Conservation (phyloP, 2,113 vertebrate genomes). For the Plecotus auritus region DNA sequence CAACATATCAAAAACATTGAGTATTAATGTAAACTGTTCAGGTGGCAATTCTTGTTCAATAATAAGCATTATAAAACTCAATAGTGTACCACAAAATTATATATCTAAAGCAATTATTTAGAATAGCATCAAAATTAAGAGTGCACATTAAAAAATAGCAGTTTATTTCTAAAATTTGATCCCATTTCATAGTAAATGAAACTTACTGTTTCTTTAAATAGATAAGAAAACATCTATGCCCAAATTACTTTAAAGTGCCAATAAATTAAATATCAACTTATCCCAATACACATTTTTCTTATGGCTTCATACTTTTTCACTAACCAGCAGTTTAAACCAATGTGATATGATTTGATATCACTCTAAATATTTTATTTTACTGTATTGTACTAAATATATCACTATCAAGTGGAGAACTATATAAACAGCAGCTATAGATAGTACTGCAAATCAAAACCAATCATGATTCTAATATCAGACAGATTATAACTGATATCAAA, state of each 20-base stretch:
- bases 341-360: constrained; percentile 27
- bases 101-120: constrained; percentile 40
- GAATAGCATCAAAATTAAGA: constrained; percentile 61
- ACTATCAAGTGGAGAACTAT: constrained; percentile 1
- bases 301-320: background rate
- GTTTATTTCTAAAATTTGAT: constrained; percentile 56
- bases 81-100: constrained; percentile 44
- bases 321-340: constrained; percentile 21
- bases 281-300: constrained; percentile 38
- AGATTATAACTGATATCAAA: constrained; percentile 13
- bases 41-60: constrained; percentile 43
- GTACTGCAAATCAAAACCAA: constrained; percentile 46
- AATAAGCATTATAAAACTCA: constrained; percentile 57
- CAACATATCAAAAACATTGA: constrained; percentile 57
- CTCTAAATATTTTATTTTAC: constrained; percentile 43
- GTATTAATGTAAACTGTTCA: constrained; percentile 55
- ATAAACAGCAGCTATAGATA: constrained; percentile 23
- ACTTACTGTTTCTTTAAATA: constrained; percentile 52
- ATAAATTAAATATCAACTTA: constrained; percentile 43
- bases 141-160: constrained; percentile 57
- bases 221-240: background rate
- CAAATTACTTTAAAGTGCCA: constrained; percentile 43
- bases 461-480: constrained; percentile 23
- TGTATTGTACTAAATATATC: constrained; percentile 20
- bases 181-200: constrained; percentile 62